Conservation (phyloP, 2,113 vertebrate species). For the Seriola aureovittata region DNA sequence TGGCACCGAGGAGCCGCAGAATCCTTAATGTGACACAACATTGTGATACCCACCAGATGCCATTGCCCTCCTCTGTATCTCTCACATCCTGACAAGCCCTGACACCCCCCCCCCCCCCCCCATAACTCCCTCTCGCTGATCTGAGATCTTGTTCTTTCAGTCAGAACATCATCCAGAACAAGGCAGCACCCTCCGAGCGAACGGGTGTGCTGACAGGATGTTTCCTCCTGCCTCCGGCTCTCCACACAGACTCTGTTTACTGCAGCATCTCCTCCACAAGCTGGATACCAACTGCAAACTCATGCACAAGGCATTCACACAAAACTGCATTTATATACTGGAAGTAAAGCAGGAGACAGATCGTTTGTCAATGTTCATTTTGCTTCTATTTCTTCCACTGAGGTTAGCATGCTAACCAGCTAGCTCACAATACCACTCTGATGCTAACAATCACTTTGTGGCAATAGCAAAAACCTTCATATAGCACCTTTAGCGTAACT, state of each 20-base stretch:
- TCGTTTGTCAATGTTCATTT: too few species aligned
- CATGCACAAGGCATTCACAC: too few species aligned
- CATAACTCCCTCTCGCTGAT: conserved; percentile 22
- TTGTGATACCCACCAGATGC: conserved; percentile 45
- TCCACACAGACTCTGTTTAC: conserved; percentile 4
- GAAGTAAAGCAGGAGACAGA: too few species aligned
- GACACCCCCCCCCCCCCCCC: too few species aligned
- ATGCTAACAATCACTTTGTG: too few species aligned
- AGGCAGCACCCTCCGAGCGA: background rate
- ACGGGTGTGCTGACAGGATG: background rate
- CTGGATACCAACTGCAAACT: background rate
- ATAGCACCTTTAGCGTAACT: too few species aligned
- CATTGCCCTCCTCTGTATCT: background rate
- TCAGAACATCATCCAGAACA: conserved; percentile 6
- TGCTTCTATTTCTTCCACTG: too few species aligned
- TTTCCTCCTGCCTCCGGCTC: conserved; percentile 11
- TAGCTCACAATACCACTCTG: too few species aligned
- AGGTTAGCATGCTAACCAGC: too few species aligned
- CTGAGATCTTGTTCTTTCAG: conserved; percentile 30
- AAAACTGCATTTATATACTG: too few species aligned
- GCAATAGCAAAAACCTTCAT: too few species aligned
- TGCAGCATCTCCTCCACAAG: background rate
- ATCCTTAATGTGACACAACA: conserved; percentile 53
- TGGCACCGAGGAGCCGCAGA: conserved; percentile 22
- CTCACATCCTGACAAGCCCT: background rate